Percentiles rank a stretch among this genome's conserved stretches.
Evolutionary conservation across 2,113 vertebrate genomes (phyloP).

Genomic region (Xiphophorus couchianus): DNA sequence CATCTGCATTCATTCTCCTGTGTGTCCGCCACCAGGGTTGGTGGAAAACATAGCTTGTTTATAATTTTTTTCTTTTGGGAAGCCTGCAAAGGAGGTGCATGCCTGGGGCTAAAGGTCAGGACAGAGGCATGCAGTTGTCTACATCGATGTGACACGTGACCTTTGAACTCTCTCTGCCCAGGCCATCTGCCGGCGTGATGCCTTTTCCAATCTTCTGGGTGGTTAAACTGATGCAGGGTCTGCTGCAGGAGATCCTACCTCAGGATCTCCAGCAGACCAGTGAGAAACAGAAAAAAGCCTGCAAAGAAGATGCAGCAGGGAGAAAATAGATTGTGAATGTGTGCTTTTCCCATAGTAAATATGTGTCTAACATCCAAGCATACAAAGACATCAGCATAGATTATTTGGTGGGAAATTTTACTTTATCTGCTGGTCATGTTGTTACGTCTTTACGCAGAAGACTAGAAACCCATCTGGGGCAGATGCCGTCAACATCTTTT

Average conservation of each 20-base stretch:
- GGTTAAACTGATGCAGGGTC: slow-evolving; percentile 13
- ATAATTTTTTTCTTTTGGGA: not conserved
- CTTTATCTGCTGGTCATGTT: too few relatives aligned
- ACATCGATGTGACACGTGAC: slow-evolving; percentile 54
- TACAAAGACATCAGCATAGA: not conserved
- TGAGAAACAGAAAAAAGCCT: slow-evolving; percentile 45
- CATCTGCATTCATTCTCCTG: not conserved
- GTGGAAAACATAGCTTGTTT: not conserved
- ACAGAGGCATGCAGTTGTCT: slow-evolving; percentile 58
- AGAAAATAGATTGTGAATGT: not conserved
- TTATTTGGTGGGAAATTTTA: too few relatives aligned
- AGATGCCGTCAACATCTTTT: not conserved
- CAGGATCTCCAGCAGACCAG: slow-evolving; percentile 18
- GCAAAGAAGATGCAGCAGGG: slow-evolving; percentile 13
- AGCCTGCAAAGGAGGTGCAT: slow-evolving; percentile 23
- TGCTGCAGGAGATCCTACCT: slow-evolving; percentile 14
- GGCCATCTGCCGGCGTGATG: slow-evolving; percentile 29
- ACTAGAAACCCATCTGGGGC: not conserved
- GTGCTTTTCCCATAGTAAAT: too few relatives aligned
- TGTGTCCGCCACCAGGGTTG: slow-evolving; percentile 22
- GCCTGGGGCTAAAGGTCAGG: slow-evolving; percentile 61
- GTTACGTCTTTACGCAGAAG: not conserved
- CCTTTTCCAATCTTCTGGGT: slow-evolving; percentile 40
- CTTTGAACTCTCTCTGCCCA: slow-evolving; percentile 38
- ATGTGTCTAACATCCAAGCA: not conserved